These are phyloP conservation scores for Drosophila insularis DNA, from an alignment of 1,140 invertebrate genomes.

Conservation along the genomic window DNA sequence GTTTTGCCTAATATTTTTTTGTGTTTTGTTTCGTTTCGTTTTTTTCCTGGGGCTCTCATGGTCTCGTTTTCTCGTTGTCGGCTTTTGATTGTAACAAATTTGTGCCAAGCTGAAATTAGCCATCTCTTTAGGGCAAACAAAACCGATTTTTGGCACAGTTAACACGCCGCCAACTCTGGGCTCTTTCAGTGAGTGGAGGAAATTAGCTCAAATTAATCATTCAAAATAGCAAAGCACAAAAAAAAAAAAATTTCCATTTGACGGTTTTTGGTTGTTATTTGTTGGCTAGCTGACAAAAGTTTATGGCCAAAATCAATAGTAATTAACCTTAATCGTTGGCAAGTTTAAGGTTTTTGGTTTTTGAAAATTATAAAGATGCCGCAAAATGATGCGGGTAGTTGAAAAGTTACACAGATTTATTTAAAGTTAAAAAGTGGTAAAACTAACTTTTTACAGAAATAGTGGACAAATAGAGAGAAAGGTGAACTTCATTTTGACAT, in stretches of 20 bases:
- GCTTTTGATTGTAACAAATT: slow-evolving; percentile 77
- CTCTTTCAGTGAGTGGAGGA: slow-evolving; percentile 32
- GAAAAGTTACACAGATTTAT: not conserved
- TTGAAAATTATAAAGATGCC: slow-evolving; percentile 41
- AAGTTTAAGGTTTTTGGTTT: slow-evolving; percentile 39
- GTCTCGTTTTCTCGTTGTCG: slow-evolving; percentile 62
- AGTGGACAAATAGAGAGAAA: too few relatives aligned
- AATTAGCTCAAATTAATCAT: slow-evolving; percentile 74
- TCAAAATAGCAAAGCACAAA: slow-evolving; percentile 45
- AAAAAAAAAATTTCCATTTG: slow-evolving; percentile 23
- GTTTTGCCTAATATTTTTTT: slow-evolving; percentile 66
- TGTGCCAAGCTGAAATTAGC: slow-evolving; percentile 71
- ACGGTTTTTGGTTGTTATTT: slow-evolving; percentile 36
- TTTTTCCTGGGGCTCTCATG: slow-evolving; percentile 43
- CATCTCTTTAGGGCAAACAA: slow-evolving; percentile 47
- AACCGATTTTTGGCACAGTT: slow-evolving; percentile 74
- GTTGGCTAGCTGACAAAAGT: slow-evolving; percentile 59
- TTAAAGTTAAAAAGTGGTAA: not conserved
- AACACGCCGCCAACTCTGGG: slow-evolving; percentile 25
- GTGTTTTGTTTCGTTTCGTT: slow-evolving; percentile 28
- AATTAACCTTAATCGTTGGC: slow-evolving; percentile 75
- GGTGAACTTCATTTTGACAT: too few relatives aligned
- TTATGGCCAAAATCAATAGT: slow-evolving; percentile 73
- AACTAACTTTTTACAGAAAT: too few relatives aligned
- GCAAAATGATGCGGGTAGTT: slow-evolving; percentile 40